Percentiles rank a stretch among this genome's conserved stretches.
phyloP scores from a whole-genome alignment of 1,140 invertebrate species.

The Drusus annulatus region DNA sequence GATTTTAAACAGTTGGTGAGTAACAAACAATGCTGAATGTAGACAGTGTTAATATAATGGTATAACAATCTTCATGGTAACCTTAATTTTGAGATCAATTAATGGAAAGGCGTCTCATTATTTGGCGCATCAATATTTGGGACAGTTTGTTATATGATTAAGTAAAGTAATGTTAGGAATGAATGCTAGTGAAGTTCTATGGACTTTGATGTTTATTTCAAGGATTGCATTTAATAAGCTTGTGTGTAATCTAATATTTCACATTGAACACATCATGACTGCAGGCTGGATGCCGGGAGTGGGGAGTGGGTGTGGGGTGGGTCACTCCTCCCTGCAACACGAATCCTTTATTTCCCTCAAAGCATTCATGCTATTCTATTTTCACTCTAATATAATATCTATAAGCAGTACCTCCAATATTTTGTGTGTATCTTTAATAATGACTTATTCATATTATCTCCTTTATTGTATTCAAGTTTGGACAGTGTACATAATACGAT shows the following conservation, averaged over 20 bases:
- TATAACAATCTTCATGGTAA: too few relatives aligned
- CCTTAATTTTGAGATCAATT: too few relatives aligned
- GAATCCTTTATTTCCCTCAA: constrained; percentile 1
- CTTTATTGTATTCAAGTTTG: too few relatives aligned
- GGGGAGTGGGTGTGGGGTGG: too few relatives aligned
- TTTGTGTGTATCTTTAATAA: neutral
- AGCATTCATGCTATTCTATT: constrained; percentile 16
- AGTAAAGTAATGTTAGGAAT: constrained; percentile 20
- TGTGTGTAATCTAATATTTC: constrained; percentile 18
- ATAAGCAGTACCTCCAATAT: constrained; percentile 17
- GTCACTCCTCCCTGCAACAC: too few relatives aligned
- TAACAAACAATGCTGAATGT: neutral
- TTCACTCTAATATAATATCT: constrained; percentile 22
- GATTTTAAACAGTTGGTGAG: neutral
- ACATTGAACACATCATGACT: constrained; percentile 21
- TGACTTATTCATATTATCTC: too few relatives aligned
- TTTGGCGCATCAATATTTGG: constrained; percentile 4
- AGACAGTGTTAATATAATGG: too few relatives aligned
- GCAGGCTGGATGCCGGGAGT: neutral
- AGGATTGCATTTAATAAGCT: constrained; percentile 16
- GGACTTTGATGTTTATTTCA: constrained; percentile 9
- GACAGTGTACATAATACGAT: neutral
- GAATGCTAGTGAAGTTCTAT: constrained; percentile 15
- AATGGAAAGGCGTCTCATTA: neutral
- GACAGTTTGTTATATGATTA: constrained; percentile 14